A percentile compares a stretch with the other conserved stretches of the same genome.
phyloP scores from a whole-genome alignment of 53 echinoderm and acorn worm species.

The Patiria pectinifera region DNA sequence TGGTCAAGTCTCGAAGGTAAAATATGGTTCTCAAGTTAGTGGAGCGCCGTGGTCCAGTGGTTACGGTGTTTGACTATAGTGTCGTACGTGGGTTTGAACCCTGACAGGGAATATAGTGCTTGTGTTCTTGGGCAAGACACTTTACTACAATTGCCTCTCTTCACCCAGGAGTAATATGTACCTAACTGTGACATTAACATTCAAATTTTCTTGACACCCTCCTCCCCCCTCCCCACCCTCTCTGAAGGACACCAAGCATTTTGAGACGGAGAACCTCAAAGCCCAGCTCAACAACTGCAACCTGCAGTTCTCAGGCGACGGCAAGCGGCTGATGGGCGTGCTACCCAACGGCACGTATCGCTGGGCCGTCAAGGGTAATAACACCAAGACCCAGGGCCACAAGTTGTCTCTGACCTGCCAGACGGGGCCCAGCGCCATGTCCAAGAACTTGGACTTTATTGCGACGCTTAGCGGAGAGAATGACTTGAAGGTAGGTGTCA shows the following conservation, averaged over 20 bases:
- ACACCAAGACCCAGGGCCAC: slow-evolving; percentile 51
- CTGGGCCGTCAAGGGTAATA: slow-evolving; percentile 76
- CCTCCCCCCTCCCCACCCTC: background rate
- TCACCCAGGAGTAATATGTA: background rate
- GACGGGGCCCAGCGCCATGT: slow-evolving; percentile 52
- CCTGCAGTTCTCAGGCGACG: slow-evolving; percentile 76
- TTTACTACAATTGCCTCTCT: too few relatives aligned
- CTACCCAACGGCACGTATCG: slow-evolving; percentile 78
- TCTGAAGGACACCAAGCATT: slow-evolving; percentile 72
- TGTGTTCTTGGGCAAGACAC: too few relatives aligned
- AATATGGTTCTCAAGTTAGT: background rate
- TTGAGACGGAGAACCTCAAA: slow-evolving; percentile 53
- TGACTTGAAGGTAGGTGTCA: slow-evolving; percentile 62
- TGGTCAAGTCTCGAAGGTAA: too few relatives aligned
- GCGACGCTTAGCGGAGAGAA: slow-evolving; percentile 60
- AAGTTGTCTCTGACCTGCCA: slow-evolving; percentile 68
- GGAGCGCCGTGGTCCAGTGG: too few relatives aligned
- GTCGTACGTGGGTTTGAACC: too few relatives aligned
- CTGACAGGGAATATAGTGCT: too few relatives aligned
- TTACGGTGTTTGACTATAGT: too few relatives aligned
- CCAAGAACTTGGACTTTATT: slow-evolving; percentile 73
- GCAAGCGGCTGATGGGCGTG: slow-evolving; percentile 72
- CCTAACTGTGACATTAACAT: background rate
- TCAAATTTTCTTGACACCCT: too few relatives aligned
- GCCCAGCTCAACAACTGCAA: slow-evolving; percentile 61